Evolutionary conservation across 2,797 vertebrate species (phyloP).

Genomic region (Botia almorhae): DNA sequence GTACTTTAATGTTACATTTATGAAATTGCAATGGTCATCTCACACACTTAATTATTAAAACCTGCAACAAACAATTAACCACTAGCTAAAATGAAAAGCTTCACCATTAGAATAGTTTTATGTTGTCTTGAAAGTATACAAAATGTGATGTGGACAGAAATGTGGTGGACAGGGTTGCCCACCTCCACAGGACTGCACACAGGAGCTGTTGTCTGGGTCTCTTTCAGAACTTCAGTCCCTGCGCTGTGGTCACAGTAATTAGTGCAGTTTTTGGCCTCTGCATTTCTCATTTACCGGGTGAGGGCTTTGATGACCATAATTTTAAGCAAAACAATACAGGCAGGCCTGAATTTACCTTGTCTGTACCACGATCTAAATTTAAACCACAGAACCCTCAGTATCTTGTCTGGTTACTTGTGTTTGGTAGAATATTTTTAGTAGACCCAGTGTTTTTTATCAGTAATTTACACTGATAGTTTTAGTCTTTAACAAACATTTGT

Average conservation of each 20-base stretch:
- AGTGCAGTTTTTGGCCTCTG: slow-evolving; percentile 69
- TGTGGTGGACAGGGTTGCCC: slow-evolving; percentile 33
- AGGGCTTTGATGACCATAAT: slow-evolving; percentile 66
- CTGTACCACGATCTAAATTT: slow-evolving; percentile 77
- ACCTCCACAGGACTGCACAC: slow-evolving; percentile 43
- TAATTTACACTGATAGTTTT: not conserved
- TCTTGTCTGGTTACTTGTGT: slow-evolving; percentile 73
- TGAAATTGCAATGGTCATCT: too few relatives aligned
- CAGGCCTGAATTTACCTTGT: slow-evolving; percentile 74
- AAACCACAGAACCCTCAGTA: slow-evolving; percentile 74
- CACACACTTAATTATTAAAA: too few relatives aligned
- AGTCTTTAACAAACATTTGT: not conserved
- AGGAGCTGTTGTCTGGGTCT: slow-evolving; percentile 57
- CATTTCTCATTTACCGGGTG: slow-evolving; percentile 78
- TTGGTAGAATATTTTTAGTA: slow-evolving; percentile 76
- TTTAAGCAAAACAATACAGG: slow-evolving; percentile 67
- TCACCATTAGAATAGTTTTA: not conserved
- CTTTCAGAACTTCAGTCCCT: slow-evolving; percentile 57
- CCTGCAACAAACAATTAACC: too few relatives aligned
- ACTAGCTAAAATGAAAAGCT: not conserved
- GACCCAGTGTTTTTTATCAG: slow-evolving; percentile 66
- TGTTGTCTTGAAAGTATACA: too few relatives aligned
- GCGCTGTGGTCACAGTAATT: slow-evolving; percentile 75
- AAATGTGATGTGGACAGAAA: slow-evolving; percentile 18
- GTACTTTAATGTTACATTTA: too few relatives aligned